phyloP scores from a whole-genome alignment of 2,113 vertebrate species.

The Archilochus colubris region DNA sequence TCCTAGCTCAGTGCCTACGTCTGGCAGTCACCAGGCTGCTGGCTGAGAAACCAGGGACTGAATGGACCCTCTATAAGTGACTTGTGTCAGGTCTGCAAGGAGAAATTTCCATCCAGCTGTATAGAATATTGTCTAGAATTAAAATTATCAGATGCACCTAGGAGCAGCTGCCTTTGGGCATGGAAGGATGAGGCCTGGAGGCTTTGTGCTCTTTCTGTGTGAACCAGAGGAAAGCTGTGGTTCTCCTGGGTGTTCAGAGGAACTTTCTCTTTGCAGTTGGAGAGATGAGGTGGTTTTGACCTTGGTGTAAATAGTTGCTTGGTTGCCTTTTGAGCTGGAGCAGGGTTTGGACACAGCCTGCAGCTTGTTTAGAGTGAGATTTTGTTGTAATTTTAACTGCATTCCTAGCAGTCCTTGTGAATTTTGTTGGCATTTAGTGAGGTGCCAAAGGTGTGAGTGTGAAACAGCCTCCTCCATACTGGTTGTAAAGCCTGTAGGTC shows the following conservation, averaged over 20 bases:
- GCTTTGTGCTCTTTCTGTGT: not conserved
- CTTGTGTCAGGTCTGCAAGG: not conserved
- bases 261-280: not conserved
- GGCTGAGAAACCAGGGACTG: not conserved
- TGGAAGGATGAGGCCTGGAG: not conserved
- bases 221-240: not conserved
- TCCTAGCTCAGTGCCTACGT: not conserved
- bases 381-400: not conserved
- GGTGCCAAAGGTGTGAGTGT: not conserved
- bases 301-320: not conserved
- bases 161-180: slow-evolving; percentile 19
- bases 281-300: not conserved
- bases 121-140: slow-evolving; percentile 38
- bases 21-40: not conserved
- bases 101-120: not conserved
- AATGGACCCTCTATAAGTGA: not conserved
- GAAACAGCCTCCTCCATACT: not conserved
- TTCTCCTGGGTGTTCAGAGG: fast-evolving
- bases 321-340: not conserved
- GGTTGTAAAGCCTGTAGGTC: not conserved
- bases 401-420: not conserved
- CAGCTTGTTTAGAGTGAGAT: not conserved
- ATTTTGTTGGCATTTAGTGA: not conserved
- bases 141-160: slow-evolving; percentile 49
- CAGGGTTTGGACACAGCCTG: not conserved